Percentiles rank a stretch among this genome's conserved stretches.
Conservation (phyloP, 2,113 vertebrate species). For the Tonatia bakeri region DNA sequence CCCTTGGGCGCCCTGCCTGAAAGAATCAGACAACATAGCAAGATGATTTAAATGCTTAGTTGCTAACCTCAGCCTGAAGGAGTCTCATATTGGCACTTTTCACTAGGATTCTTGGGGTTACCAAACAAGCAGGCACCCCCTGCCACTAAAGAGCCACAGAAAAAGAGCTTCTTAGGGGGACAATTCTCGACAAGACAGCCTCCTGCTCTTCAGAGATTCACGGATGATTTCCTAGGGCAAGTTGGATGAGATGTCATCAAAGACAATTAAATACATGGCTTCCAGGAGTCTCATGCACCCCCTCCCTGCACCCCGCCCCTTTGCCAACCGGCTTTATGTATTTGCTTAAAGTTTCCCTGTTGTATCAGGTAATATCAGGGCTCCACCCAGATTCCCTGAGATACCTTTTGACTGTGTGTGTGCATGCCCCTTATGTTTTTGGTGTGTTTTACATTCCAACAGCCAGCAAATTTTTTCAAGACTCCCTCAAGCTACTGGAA, state of each 20-base stretch:
- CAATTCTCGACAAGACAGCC: neutral
- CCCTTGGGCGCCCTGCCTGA: slow-evolving; percentile 55
- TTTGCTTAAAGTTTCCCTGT: neutral
- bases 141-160: neutral
- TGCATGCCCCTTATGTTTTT: neutral
- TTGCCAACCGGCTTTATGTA: neutral
- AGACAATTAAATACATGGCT: neutral
- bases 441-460: neutral
- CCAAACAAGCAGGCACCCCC: neutral
- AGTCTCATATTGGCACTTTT: slow-evolving; percentile 26
- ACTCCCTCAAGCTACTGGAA: neutral
- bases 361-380: neutral
- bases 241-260: too few species aligned
- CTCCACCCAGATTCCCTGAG: neutral
- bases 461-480: neutral
- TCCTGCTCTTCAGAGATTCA: neutral
- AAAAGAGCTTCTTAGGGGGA: neutral
- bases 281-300: neutral
- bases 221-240: neutral
- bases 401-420: neutral
- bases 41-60: slow-evolving; percentile 61
- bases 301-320: neutral
- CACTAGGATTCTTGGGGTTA: neutral
- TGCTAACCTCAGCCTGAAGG: slow-evolving; percentile 37
- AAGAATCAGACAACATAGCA: slow-evolving; percentile 33